Conservation (phyloP, 2,888 invertebrate genomes). For the Noctua comes region DNA sequence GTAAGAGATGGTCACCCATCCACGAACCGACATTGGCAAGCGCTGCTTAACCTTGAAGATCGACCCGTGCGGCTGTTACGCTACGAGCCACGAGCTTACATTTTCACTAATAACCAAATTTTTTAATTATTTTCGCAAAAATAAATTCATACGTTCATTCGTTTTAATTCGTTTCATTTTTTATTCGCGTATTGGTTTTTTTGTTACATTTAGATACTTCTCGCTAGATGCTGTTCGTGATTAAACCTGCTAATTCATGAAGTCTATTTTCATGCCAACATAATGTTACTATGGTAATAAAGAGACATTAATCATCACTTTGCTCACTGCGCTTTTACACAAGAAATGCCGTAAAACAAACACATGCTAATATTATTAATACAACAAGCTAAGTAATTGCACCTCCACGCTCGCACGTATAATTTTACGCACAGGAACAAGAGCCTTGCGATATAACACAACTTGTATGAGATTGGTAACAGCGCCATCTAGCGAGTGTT, state of each 20-base stretch:
- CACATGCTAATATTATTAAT: conserved; percentile 29
- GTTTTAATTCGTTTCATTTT: no score
- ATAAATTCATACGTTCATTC: no score
- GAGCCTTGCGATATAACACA: conserved; percentile 6
- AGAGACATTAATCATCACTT: background rate
- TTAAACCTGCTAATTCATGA: background rate
- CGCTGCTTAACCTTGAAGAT: no score
- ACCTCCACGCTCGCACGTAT: background rate
- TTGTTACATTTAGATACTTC: no score
- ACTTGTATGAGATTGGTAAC: conserved; percentile 31
- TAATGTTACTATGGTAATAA: background rate
- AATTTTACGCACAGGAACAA: conserved; percentile 22
- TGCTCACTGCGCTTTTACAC: background rate
- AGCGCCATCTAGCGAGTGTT: conserved; percentile 52
- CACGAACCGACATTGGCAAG: no score
- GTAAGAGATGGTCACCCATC: no score
- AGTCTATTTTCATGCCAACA: background rate
- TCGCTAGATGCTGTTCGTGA: no score
- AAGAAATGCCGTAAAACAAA: conserved; percentile 2
- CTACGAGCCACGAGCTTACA: no score
- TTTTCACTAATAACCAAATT: no score
- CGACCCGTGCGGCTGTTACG: no score
- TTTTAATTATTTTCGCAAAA: no score
- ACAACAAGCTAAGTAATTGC: conserved; percentile 44
- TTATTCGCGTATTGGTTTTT: no score